phyloP scores from a whole-genome alignment of 2,888 invertebrate species.

The Tinea semifulvella region DNA sequence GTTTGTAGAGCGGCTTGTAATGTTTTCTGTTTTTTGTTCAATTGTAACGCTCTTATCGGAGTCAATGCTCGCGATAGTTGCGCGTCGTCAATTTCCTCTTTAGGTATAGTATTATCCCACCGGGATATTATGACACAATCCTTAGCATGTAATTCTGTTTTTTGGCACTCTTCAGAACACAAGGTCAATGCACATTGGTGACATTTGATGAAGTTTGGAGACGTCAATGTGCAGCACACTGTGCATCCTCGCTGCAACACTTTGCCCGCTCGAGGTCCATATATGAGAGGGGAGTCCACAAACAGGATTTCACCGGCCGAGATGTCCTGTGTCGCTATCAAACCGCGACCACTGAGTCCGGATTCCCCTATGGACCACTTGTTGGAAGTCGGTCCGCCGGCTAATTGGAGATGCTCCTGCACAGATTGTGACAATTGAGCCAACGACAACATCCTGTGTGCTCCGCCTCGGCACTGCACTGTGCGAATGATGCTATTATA shows the following conservation, averaged over 20 bases:
- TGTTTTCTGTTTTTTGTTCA: constrained; percentile 52
- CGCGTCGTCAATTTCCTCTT: constrained; percentile 42
- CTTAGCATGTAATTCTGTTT: constrained; percentile 60
- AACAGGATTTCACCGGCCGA: constrained; percentile 74
- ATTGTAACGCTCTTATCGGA: constrained; percentile 43
- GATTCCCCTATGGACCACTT: constrained; percentile 72
- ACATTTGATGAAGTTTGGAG: constrained; percentile 58
- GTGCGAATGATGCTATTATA: constrained; percentile 47
- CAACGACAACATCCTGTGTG: constrained; percentile 61
- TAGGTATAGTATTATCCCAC: constrained; percentile 62
- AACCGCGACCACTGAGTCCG: constrained; percentile 72
- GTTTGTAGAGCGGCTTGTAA: constrained; percentile 62
- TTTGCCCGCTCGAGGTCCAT: constrained; percentile 71
- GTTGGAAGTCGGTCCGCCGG: constrained; percentile 29
- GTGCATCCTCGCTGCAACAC: constrained; percentile 70
- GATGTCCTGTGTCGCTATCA: constrained; percentile 75
- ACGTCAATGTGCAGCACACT: constrained; percentile 66
- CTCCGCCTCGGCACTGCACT: constrained; percentile 51
- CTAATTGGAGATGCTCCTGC: constrained; percentile 50
- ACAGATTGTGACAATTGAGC: constrained; percentile 57
- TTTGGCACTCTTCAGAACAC: constrained; percentile 72
- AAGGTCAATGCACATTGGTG: constrained; percentile 74
- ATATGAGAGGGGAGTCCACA: constrained; percentile 73
- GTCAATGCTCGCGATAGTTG: constrained; percentile 43
- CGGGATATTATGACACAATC: constrained; percentile 72